Conservation (phyloP, 2,113 vertebrate species). For the human (Homo sapiens) region DNA sequence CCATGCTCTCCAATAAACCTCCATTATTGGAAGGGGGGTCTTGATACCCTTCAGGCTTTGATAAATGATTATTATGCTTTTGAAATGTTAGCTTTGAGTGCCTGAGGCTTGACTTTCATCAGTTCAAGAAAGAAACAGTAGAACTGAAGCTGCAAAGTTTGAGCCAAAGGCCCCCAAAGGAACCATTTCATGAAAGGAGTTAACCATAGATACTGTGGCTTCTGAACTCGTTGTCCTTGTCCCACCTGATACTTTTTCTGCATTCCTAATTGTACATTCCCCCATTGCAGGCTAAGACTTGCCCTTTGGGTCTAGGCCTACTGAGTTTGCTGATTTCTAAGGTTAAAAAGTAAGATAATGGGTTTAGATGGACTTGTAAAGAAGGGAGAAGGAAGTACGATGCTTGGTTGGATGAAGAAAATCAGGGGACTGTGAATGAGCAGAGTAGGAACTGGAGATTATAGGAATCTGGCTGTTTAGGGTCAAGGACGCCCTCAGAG, state of each 20-base stretch:
- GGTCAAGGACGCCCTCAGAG: not conserved
- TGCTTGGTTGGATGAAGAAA: not conserved
- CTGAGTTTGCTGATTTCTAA: not conserved
- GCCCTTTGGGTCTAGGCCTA: not conserved
- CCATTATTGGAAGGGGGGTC: slow-evolving; percentile 62
- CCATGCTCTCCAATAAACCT: slow-evolving; percentile 75
- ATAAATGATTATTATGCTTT: slow-evolving; percentile 76
- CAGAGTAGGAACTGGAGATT: not conserved
- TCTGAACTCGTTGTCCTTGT: not conserved
- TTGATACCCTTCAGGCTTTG: slow-evolving; percentile 74
- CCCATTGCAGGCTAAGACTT: not conserved
- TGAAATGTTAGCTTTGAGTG: slow-evolving; percentile 67
- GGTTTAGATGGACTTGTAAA: not conserved
- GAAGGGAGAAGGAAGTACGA: not conserved
- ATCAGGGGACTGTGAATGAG: not conserved
- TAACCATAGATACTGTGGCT: not conserved
- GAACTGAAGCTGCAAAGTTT: not conserved
- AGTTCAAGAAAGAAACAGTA: not conserved
- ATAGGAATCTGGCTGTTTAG: not conserved
- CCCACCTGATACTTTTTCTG: not conserved
- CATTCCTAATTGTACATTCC: not conserved
- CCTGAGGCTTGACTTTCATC: slow-evolving; percentile 35
- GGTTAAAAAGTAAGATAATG: not conserved
- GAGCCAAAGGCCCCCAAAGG: not conserved
- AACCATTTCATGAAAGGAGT: not conserved